A percentile compares a stretch with the other conserved stretches of the same genome.
Evolutionary conservation across 1,140 invertebrate genomes (phyloP).

Genomic region (Sinella curviseta): DNA sequence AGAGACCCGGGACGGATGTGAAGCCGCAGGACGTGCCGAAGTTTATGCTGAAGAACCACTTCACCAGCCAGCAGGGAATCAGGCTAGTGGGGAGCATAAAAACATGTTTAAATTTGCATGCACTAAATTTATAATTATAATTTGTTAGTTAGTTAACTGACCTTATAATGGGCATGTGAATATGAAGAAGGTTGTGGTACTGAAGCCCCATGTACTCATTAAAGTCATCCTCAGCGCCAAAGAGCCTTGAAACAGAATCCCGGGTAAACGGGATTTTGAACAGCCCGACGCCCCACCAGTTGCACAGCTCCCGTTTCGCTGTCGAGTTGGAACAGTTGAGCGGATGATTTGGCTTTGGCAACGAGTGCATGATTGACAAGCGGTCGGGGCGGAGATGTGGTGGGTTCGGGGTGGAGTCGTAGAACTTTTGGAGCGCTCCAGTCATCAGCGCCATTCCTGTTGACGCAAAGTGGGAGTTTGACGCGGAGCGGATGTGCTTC

Average conservation of each 20-base stretch:
- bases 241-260: slow-evolving; percentile 31
- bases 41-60: slow-evolving; percentile 44
- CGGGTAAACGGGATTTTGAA: slow-evolving; percentile 45
- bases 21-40: slow-evolving; percentile 47
- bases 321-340: background rate
- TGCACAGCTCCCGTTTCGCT: slow-evolving; percentile 35
- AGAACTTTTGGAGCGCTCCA: slow-evolving; percentile 41
- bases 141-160: background rate
- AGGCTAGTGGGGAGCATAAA: background rate
- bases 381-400: background rate
- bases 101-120: background rate
- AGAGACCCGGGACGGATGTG: slow-evolving; percentile 40
- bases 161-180: slow-evolving; percentile 44
- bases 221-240: slow-evolving; percentile 42
- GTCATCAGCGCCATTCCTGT: slow-evolving; percentile 46
- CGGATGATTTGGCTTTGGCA: slow-evolving; percentile 45
- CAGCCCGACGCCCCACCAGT: slow-evolving; percentile 48
- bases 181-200: slow-evolving; percentile 41
- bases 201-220: slow-evolving; percentile 40
- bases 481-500: slow-evolving; percentile 36
- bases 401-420: background rate
- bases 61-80: slow-evolving; percentile 32
- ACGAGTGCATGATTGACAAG: slow-evolving; percentile 45
- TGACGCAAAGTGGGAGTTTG: slow-evolving; percentile 46
- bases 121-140: background rate